A percentile compares a stretch with the other conserved stretches of the same genome.
phyloP scores from a whole-genome alignment of 2,797 vertebrate genomes.

The Myripristis jacobus region DNA sequence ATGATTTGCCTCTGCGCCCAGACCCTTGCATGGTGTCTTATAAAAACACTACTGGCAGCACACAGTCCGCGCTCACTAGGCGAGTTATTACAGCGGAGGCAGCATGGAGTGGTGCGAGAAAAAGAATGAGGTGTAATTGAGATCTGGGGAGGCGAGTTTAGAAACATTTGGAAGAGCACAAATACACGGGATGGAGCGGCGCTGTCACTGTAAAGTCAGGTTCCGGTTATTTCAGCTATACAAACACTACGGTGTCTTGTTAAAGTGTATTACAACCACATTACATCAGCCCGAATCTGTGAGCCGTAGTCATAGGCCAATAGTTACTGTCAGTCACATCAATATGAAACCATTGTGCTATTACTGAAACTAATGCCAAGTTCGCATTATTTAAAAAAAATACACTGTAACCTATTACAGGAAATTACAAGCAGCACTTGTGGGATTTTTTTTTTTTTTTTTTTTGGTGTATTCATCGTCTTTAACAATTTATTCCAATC shows the following conservation, averaged over 20 bases:
- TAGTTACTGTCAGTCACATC: conserved; percentile 13
- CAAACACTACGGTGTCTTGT: conserved; percentile 15
- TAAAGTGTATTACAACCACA: background rate
- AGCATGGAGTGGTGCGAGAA: conserved; percentile 47
- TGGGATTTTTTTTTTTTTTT: background rate
- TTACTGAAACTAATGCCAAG: conserved; percentile 15
- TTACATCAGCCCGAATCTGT: conserved; percentile 17
- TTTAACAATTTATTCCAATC: background rate
- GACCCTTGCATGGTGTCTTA: conserved; percentile 44
- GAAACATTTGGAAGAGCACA: too few species aligned
- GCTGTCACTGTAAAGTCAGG: background rate
- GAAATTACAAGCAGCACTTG: background rate
- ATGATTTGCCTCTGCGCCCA: conserved; percentile 63
- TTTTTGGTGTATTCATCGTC: background rate
- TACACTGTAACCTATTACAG: background rate
- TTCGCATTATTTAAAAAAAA: conserved; percentile 11
- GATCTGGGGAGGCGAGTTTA: too few species aligned
- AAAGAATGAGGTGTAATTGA: conserved; percentile 39
- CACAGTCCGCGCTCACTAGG: conserved; percentile 56
- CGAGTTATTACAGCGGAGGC: conserved; percentile 52
- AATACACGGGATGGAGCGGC: conserved; percentile 14
- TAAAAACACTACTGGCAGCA: conserved; percentile 14
- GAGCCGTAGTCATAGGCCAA: conserved; percentile 7
- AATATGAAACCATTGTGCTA: conserved; percentile 9
- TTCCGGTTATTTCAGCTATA: conserved; percentile 18